These are phyloP conservation scores for Apodemia zela DNA, from an alignment of 2,888 invertebrate genomes.

Conservation along the genomic window DNA sequence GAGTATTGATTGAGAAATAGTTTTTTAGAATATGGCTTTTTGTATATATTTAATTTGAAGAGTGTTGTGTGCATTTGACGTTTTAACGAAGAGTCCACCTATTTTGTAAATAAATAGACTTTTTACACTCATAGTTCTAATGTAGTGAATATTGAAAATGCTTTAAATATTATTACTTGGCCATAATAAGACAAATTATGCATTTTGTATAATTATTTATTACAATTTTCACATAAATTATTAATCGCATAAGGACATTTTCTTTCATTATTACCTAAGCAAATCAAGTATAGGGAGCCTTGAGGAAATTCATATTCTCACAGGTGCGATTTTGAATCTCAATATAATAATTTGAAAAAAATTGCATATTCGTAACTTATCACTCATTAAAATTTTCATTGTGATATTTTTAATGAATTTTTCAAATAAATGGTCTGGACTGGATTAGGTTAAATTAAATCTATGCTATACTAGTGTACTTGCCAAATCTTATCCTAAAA, in stretches of 20 bases:
- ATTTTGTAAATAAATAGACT: conserved; percentile 76
- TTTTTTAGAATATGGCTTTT: conserved; percentile 26
- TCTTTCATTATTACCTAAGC: not conserved
- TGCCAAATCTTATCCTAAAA: too few species aligned
- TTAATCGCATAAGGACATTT: not conserved
- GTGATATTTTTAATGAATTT: too few species aligned
- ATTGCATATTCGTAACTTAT: too few species aligned
- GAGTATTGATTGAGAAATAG: conserved; percentile 17
- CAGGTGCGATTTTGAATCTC: not conserved
- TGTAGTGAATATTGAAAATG: conserved; percentile 57
- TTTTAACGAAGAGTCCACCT: conserved; percentile 78
- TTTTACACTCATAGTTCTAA: conserved; percentile 67
- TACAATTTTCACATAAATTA: not conserved
- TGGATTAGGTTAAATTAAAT: too few species aligned
- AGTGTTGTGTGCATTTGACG: conserved; percentile 66
- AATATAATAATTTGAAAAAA: too few species aligned
- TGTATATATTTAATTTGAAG: conserved; percentile 36
- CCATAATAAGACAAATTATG: conserved; percentile 44
- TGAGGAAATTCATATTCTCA: not conserved
- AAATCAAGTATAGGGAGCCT: not conserved
- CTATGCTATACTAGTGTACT: too few species aligned
- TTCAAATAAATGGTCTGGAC: too few species aligned
- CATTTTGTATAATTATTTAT: conserved; percentile 8
- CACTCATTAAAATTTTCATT: too few species aligned
- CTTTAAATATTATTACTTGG: conserved; percentile 68